A percentile compares a stretch with the other conserved stretches of the same genome.
Conservation (phyloP, 2,797 vertebrate genomes). For the Pipistrellus pipistrellus region DNA sequence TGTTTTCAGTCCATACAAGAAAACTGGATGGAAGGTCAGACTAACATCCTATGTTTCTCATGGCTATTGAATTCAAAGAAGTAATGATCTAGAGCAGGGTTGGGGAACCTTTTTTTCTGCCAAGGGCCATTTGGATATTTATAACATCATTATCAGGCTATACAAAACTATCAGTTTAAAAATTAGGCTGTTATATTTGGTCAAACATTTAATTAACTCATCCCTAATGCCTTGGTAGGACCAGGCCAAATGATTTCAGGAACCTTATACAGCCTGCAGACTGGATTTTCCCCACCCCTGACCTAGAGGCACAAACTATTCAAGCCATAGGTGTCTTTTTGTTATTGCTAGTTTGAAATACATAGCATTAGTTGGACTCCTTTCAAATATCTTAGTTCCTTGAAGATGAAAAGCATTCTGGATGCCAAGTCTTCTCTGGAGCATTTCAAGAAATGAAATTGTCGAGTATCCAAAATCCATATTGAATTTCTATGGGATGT, state of each 20-base stretch:
- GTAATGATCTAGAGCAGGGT: not conserved
- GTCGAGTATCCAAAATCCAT: not conserved
- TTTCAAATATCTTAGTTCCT: conserved; percentile 21
- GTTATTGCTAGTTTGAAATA: conserved; percentile 4
- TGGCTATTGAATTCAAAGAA: not conserved
- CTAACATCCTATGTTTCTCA: not conserved
- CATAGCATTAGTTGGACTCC: not conserved
- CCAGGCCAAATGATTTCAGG: too few species aligned
- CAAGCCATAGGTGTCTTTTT: not conserved
- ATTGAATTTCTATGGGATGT: not conserved
- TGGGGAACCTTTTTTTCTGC: too few species aligned
- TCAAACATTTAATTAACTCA: too few species aligned
- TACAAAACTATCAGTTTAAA: too few species aligned
- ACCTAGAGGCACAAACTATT: not conserved
- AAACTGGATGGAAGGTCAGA: not conserved
- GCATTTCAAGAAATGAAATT: conserved; percentile 15
- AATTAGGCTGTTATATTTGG: too few species aligned
- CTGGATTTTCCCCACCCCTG: not conserved
- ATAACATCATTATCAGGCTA: too few species aligned
- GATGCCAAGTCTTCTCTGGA: not conserved
- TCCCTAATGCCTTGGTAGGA: too few species aligned
- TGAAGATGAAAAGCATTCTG: not conserved
- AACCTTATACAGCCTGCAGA: too few species aligned
- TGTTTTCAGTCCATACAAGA: not conserved
- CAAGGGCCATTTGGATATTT: too few species aligned